Evolutionary conservation across 2,113 vertebrate genomes (phyloP).

Genomic region (Myxocyprinus asiaticus): DNA sequence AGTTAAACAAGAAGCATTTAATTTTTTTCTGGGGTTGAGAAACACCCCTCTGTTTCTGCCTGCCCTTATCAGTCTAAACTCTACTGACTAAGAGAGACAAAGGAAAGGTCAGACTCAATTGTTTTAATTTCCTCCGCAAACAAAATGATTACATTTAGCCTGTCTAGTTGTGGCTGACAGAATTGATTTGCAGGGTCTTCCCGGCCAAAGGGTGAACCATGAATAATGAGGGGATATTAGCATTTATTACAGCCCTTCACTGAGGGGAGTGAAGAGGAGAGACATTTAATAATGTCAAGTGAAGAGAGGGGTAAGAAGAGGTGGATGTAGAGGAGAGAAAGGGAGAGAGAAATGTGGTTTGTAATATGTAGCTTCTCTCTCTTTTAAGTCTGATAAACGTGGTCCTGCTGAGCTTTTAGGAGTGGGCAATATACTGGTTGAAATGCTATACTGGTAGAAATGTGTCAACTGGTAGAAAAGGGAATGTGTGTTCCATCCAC

Average conservation of each 20-base stretch:
- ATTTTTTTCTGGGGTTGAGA: constrained; percentile 5
- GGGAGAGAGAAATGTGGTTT: constrained; percentile 21
- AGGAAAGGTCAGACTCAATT: constrained; percentile 50
- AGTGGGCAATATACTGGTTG: no score
- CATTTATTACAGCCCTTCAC: constrained; percentile 34
- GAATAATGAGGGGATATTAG: constrained; percentile 34
- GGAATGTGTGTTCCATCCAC: no score
- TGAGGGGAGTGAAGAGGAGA: constrained; percentile 8
- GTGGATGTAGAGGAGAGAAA: constrained; percentile 14
- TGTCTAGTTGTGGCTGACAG: constrained; percentile 51
- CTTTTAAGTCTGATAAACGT: neutral
- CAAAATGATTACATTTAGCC: constrained; percentile 49
- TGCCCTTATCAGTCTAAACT: constrained; percentile 4
- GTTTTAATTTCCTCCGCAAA: constrained; percentile 51
- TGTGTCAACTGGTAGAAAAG: no score
- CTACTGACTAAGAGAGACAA: constrained; percentile 21
- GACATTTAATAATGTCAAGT: constrained; percentile 25
- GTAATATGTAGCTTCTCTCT: neutral
- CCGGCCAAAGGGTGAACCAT: constrained; percentile 32
- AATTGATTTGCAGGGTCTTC: constrained; percentile 52
- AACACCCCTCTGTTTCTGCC: neutral
- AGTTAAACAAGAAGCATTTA: neutral
- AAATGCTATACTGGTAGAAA: no score
- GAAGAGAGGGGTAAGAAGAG: constrained; percentile 4
- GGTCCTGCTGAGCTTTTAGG: neutral